Evolutionary conservation across 1,140 invertebrate genomes (phyloP), one percentile per base, ranked within the genome.

Genomic region (Drosophila nannoptera): DNA sequence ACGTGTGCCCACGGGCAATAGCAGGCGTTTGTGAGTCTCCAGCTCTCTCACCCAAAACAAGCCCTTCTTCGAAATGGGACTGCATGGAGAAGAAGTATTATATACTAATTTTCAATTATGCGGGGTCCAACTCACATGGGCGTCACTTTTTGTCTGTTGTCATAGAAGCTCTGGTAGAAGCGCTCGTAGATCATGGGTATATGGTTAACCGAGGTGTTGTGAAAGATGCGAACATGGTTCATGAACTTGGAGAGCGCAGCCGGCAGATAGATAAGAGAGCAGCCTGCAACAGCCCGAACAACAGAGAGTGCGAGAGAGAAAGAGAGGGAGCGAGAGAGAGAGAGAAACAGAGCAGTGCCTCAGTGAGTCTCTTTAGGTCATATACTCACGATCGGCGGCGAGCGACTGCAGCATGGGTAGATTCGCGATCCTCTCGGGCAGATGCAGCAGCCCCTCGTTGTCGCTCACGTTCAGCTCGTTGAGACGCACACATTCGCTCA

Each of bases 401-500:
- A 89, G 75, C 5, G 80, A 83, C 63, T 88, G 80, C 40, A 89
- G 61, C 65, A 86, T 81, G 8, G 75, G 87, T 22, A 89, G 65
- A 59, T 88, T 80, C 2, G 87, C 65, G 40, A 89, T 84, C 8
- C 87, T 78, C 50, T 88, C 88, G 22, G 88, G 88, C 54, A 89
- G 87, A 69, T 88, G 81, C 53, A 78, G 45, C 8, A 89, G 59
- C 11, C 65, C 59, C 64, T 72, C 76, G 61, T 89, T 89, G 62
- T 89, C 88, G 73, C 84, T 89, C 29, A 89, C 62, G n/a, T 88
- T 77, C n/a, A 89, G 69, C 52, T 88, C 88, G 40, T 87, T 81
- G 8, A 89, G 70, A 7, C 78, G 73, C 29, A 76, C 49, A 64
- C 88, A 89, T 45, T 88, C 87, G 55, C 87, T 77, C 35, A 89